Conservation (phyloP, 2,113 vertebrate genomes). For the Isurus oxyrinchus region DNA sequence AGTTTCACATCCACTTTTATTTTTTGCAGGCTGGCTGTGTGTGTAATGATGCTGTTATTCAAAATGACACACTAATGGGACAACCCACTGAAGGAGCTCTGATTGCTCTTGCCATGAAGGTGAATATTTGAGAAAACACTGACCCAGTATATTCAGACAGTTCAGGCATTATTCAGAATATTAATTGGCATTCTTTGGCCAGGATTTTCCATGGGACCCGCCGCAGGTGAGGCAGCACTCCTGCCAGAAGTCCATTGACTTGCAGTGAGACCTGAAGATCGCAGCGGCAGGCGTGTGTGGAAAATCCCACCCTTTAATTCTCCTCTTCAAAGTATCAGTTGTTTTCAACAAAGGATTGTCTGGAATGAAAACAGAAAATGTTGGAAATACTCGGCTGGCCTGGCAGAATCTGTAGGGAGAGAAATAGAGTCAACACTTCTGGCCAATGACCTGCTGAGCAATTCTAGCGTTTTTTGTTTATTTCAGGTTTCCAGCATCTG, state of each 20-base stretch:
- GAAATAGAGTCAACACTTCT: neutral
- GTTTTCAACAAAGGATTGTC: neutral
- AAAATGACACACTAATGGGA: slow-evolving; percentile 80
- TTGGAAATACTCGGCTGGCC: neutral
- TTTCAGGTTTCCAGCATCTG: neutral
- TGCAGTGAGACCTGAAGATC: no score
- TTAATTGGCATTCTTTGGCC: neutral
- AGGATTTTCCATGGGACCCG: no score
- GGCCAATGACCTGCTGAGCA: neutral
- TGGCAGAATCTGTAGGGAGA: neutral
- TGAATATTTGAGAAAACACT: slow-evolving; percentile 47
- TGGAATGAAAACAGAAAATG: neutral
- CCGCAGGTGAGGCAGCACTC: no score
- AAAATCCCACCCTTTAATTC: neutral
- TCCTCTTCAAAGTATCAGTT: neutral
- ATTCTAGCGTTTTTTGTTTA: neutral
- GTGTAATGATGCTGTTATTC: slow-evolving; percentile 91
- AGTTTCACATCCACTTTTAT: neutral
- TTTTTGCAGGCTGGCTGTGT: slow-evolving; percentile 77
- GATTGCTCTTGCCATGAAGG: slow-evolving; percentile 94
- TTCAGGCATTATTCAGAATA: neutral
- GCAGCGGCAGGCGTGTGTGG: no score
- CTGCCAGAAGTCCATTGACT: no score
- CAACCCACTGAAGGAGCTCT: slow-evolving; percentile 92
- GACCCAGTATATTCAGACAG: neutral